Evolutionary conservation across 2,797 vertebrate genomes (phyloP).

Genomic region (Urophycis tenuis): DNA sequence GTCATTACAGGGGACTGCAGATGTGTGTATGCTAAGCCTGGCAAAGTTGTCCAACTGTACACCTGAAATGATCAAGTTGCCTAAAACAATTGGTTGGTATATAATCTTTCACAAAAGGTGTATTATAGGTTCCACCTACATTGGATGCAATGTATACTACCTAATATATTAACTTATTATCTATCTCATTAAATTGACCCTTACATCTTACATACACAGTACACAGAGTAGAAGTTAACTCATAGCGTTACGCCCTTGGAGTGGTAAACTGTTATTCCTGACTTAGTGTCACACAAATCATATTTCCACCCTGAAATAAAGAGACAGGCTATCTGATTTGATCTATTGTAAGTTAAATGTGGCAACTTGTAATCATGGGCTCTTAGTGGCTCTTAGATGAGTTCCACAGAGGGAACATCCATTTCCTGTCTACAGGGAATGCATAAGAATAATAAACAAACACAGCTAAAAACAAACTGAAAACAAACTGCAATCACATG

Average conservation of each 20-base stretch:
- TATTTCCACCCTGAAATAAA: neutral
- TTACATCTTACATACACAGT: neutral
- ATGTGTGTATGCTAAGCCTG: neutral
- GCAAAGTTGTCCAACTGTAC: neutral
- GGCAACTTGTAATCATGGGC: neutral
- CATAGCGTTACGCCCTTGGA: neutral
- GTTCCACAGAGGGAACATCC: neutral
- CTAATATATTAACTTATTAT: neutral
- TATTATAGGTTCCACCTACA: neutral
- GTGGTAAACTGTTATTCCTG: neutral
- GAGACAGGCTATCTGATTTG: neutral
- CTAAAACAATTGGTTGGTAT: neutral
- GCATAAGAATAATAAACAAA: slow-evolving; percentile 7
- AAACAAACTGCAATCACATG: slow-evolving; percentile 5
- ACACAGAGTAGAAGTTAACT: neutral
- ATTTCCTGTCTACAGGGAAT: slow-evolving; percentile 11
- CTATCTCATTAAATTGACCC: neutral
- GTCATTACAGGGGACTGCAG: neutral
- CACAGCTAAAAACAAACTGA: neutral
- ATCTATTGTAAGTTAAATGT: neutral
- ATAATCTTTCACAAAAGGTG: neutral
- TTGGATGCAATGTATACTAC: neutral
- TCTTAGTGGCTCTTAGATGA: neutral
- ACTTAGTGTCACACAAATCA: neutral
- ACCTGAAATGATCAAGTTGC: neutral